These are phyloP conservation scores for Protaetia brevitarsis DNA, from an alignment of 1,140 invertebrate species.

Conservation along the genomic window DNA sequence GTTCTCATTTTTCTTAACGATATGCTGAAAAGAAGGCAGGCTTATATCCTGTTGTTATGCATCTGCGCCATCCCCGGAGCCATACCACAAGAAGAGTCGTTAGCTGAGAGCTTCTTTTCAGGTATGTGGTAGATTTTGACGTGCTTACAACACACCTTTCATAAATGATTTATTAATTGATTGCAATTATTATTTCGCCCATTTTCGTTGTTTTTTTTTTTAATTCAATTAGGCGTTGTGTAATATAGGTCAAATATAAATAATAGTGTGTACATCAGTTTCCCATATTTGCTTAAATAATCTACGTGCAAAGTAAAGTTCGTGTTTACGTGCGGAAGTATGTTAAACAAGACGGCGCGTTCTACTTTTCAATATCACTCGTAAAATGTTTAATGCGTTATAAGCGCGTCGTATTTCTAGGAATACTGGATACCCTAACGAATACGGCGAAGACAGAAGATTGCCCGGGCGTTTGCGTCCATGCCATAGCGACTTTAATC, in stretches of 20 bases:
- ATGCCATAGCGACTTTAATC: constrained; percentile 75
- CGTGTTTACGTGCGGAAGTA: no score
- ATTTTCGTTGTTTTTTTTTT: neutral
- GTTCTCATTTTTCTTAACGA: constrained; percentile 9
- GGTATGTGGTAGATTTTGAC: constrained; percentile 51
- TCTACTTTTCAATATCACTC: no score
- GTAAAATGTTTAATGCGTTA: no score
- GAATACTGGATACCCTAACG: constrained; percentile 76
- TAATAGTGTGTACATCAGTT: no score
- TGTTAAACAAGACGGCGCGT: no score
- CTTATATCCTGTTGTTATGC: constrained; percentile 20
- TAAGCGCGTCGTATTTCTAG: no score
- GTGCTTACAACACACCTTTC: neutral
- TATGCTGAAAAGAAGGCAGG: constrained; percentile 27
- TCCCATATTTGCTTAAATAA: no score
- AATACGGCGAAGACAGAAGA: constrained; percentile 77
- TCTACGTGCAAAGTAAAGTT: no score
- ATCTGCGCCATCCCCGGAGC: constrained; percentile 27
- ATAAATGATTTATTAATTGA: neutral
- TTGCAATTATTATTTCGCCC: neutral
- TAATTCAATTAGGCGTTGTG: no score
- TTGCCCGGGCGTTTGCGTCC: constrained; percentile 82
- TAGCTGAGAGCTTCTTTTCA: constrained; percentile 74
- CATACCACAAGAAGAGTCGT: constrained; percentile 66
- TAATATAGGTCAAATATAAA: no score